A percentile compares a stretch with the other conserved stretches of the same genome.
Conservation (phyloP, 1,140 invertebrate genomes). For the Aphelenchoides besseyi region DNA sequence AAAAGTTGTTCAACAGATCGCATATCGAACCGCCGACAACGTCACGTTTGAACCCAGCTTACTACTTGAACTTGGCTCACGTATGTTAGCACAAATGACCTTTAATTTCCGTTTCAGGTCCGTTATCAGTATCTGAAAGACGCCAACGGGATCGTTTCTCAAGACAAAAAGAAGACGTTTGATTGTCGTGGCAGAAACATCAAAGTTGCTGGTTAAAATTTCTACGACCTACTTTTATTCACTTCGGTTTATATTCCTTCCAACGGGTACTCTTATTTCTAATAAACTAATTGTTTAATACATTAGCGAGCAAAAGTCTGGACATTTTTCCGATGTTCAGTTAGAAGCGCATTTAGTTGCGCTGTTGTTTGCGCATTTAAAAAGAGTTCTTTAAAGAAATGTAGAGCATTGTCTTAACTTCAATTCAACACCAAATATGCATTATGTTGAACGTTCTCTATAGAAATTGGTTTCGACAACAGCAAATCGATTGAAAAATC, state of each 20-base stretch:
- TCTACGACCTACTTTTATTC: not conserved
- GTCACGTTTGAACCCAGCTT: not conserved
- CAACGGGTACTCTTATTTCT: not conserved
- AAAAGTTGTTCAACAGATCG: conserved; percentile 33
- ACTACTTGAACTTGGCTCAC: conserved; percentile 22
- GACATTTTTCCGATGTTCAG: no score
- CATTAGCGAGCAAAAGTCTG: no score
- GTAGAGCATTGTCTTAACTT: no score
- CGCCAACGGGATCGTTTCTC: conserved; percentile 12
- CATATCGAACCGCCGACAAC: conserved; percentile 22
- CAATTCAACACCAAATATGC: no score
- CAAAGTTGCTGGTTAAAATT: not conserved
- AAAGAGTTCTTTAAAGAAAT: not conserved
- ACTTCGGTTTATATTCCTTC: not conserved
- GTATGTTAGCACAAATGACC: not conserved
- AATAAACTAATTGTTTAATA: not conserved
- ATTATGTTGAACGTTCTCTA: no score
- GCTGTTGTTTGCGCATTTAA: not conserved
- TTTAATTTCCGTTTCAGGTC: not conserved
- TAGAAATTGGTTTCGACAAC: no score
- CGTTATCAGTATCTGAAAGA: conserved; percentile 19
- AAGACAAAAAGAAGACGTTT: conserved; percentile 3
- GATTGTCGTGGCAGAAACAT: conserved; percentile 15
- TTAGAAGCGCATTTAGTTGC: no score
- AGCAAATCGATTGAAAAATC: no score